Base-by-base conservation (phyloP, 2,113 vertebrate genomes). In the Eulemur macaco region DNA sequence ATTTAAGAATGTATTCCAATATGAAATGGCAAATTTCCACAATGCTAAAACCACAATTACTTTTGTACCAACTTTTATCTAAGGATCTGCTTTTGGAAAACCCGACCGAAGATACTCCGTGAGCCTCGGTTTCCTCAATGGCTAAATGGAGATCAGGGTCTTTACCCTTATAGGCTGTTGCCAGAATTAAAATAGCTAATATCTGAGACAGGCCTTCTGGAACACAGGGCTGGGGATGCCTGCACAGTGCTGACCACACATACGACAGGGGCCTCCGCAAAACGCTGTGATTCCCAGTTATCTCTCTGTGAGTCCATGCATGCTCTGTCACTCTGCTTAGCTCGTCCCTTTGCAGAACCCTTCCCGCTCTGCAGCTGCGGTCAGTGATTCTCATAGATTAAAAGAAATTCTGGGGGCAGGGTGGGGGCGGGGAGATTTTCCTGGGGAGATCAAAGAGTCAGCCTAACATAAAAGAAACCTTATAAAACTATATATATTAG, bases 391-490 rank as follows among this genome's bases (percentile, higher is more conserved):
- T 97, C 97, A 96, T 97, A 98, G 98, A 98, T 98, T 98, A 98
- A 99, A 98, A 98, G 98, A 98, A 98, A 98, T 97, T 98, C 97
- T 34, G 68, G 68, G 96, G 96, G 98, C 97, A 76, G 98, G 42
- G 25, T 20, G 23, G 11, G 68, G 95, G 52, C 96, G 47, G 25
- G 11, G 68, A 96, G 47, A 96, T 98, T 98, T 98, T 98, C 98
- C 97, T 98, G 96, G 96, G 94, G 96, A 98, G 98, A 98, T 98
- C 98, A 99, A 99, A 99, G 98, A 97, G 95, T 23, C n/a, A 98
- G 96, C 89, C 95, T 86, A 98, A 98, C 98, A 98, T 99, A 97
- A 99, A 99, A 99, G 98, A 96, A 89, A 96, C 12, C 95, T 73
- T 98, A 98, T 98, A 98, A 98, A 98, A 98, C 89, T 94, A 89